Evolutionary conservation across 2,888 invertebrate species (phyloP), one percentile per base, ranked within the genome.

Genomic region (Lissocephala sabroskyi): DNA sequence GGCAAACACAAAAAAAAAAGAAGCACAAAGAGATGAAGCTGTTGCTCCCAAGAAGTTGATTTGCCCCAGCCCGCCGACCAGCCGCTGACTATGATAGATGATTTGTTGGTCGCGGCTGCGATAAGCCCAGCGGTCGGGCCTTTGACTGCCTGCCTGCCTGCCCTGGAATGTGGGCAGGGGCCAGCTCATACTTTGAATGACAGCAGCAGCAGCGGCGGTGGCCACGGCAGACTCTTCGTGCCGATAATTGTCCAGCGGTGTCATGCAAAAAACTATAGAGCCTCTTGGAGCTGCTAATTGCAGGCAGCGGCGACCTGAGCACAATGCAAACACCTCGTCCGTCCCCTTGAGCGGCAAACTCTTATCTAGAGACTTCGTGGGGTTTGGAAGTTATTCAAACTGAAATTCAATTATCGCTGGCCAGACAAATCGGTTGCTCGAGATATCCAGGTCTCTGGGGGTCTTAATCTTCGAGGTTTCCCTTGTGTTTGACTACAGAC

Each of bases 31-130:
- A 56, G 58, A 62, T 65, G 52, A 74, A 65, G 57, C 63, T 74
- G 66, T 67, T 70, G 54, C 56, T 63, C 54, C 70, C 62, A 65
- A 74, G 46, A 70, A 70, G 63, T 62, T 70, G 75, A 67, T 66
- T 74, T 52, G 52, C 56, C 43, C 23, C 7, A 23, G 23, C 23
- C 23, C 4, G 54, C 41, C 52, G 49, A 17, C 45, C 16, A 36
- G 45, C 35, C 44, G 41, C 23, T 29, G 45, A 7, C 30, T 33
- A 62, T 61, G 62, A 62, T 62, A 61, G 65, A 62, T 62, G 65
- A 62, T 62, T 65, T 58, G 65, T 58, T 66, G 51, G 51, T 55
- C 52, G 49, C 59, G 46, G 47, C 41, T 36, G 59, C 49, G 66
- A 70, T 68, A 65, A 65, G 67, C 23, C 23, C 23, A 23, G 23